Evolutionary conservation across 2,797 vertebrate species (phyloP).

Genomic region (Tinamus major): DNA sequence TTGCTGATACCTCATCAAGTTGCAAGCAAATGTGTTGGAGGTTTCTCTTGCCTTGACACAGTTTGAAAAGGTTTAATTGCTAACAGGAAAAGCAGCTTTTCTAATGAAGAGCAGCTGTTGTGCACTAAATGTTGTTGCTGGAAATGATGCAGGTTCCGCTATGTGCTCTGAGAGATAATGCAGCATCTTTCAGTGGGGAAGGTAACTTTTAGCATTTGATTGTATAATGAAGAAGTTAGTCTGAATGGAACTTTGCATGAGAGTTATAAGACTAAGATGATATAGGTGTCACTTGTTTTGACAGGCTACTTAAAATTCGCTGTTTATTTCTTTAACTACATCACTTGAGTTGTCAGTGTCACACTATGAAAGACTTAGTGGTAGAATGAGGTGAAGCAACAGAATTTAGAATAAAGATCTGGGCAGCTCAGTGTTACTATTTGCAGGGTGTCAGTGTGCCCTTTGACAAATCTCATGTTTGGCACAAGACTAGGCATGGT

Average conservation of each 20-base stretch:
- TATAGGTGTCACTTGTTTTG: constrained; percentile 54
- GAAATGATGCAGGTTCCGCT: neutral
- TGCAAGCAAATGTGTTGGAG: neutral
- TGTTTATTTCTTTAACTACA: constrained; percentile 59
- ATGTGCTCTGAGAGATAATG: neutral
- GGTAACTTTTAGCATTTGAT: constrained; percentile 18
- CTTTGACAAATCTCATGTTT: constrained; percentile 11
- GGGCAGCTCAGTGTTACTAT: neutral
- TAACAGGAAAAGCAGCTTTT: neutral
- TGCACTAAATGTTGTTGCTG: neutral
- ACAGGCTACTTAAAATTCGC: constrained; percentile 61
- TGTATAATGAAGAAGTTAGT: constrained; percentile 42
- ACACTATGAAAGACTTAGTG: constrained; percentile 1
- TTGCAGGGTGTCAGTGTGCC: neutral
- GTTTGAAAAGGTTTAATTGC: constrained; percentile 10
- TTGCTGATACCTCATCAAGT: neutral
- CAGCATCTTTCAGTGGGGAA: neutral
- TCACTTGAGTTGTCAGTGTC: constrained; percentile 59
- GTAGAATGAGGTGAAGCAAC: constrained; percentile 22
- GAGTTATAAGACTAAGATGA: constrained; percentile 14
- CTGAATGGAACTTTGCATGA: constrained; percentile 37
- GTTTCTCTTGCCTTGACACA: neutral
- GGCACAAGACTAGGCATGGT: neutral
- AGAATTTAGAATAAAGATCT: constrained; percentile 33
- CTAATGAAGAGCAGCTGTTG: neutral